These are phyloP conservation scores for Diadema setosum DNA, from an alignment of 35 echinoderm and acorn worm species.

Conservation along the genomic window DNA sequence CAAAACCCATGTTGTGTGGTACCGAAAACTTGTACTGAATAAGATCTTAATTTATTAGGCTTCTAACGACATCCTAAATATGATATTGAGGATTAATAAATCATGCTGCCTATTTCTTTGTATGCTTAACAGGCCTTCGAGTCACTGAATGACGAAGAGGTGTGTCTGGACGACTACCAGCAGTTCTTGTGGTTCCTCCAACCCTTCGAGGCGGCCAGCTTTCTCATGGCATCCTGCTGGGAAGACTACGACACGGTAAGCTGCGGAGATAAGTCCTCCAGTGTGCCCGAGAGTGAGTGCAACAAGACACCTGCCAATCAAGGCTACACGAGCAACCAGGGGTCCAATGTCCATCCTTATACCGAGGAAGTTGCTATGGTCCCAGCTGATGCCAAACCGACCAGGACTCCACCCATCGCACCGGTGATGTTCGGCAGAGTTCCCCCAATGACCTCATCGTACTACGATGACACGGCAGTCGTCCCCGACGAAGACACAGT, in stretches of 20 bases:
- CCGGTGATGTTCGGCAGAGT: neutral
- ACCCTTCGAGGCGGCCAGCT: conserved; percentile 73
- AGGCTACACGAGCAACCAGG: neutral
- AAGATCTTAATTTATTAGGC: too few relatives aligned
- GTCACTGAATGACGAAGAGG: conserved; percentile 51
- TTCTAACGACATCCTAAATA: too few relatives aligned
- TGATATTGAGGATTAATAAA: too few relatives aligned
- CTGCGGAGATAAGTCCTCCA: neutral
- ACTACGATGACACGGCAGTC: conserved; percentile 59
- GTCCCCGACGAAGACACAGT: conserved; percentile 25
- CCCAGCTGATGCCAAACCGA: neutral
- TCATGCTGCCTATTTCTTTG: neutral
- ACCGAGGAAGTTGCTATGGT: conserved; percentile 42
- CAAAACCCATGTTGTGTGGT: too few relatives aligned
- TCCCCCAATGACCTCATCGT: neutral
- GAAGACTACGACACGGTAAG: conserved; percentile 3
- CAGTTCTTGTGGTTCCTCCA: conserved; percentile 92
- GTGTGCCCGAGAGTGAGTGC: neutral
- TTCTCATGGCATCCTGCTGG: conserved; percentile 40
- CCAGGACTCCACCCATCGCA: neutral
- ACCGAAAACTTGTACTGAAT: too few relatives aligned
- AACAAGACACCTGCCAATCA: conserved; percentile 1
- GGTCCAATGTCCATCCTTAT: conserved; percentile 1
- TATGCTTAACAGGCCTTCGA: conserved; percentile 21
- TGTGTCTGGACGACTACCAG: conserved; percentile 39